Percentiles rank a stretch among this genome's conserved stretches.
Evolutionary conservation across 2,888 invertebrate genomes (phyloP).

Genomic region (Epiperipatus broadwayi): DNA sequence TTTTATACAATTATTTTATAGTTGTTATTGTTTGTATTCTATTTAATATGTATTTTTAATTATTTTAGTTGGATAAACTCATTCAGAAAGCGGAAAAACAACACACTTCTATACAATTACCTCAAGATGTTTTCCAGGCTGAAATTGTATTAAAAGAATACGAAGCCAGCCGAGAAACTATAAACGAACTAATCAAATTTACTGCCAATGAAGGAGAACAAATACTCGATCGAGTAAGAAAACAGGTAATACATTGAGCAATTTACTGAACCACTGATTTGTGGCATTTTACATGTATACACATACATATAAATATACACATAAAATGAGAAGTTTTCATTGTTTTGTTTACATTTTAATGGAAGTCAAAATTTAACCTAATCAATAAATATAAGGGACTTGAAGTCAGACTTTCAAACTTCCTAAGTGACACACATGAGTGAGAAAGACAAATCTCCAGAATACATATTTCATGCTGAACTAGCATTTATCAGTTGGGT

Average conservation of each 20-base stretch:
- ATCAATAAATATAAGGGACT: too few species aligned
- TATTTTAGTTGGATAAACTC: conserved; percentile 38
- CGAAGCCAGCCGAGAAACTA: conserved; percentile 42
- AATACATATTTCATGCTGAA: too few species aligned
- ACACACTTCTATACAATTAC: conserved; percentile 27
- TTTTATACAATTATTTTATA: background rate
- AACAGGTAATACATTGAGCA: too few species aligned
- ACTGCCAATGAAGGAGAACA: conserved; percentile 46
- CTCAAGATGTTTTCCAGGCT: conserved; percentile 34
- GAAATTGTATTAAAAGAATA: conserved; percentile 40
- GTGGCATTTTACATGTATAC: too few species aligned
- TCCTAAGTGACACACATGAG: too few species aligned
- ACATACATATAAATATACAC: too few species aligned
- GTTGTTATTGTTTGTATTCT: background rate
- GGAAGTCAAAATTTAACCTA: too few species aligned
- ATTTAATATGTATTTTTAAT: conserved; percentile 9
- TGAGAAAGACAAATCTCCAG: too few species aligned
- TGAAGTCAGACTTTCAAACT: too few species aligned
- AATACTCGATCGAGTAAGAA: conserved; percentile 44
- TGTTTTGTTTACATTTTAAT: too few species aligned
- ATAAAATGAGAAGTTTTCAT: too few species aligned
- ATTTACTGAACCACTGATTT: conserved; percentile 15
- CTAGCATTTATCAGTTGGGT: too few species aligned
- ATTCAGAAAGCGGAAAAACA: conserved; percentile 39
- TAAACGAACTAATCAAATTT: conserved; percentile 44